Evolutionary conservation across 1,140 invertebrate genomes (phyloP), one percentile per base, ranked within the genome.

Genomic region (Cydia fagiglandana): DNA sequence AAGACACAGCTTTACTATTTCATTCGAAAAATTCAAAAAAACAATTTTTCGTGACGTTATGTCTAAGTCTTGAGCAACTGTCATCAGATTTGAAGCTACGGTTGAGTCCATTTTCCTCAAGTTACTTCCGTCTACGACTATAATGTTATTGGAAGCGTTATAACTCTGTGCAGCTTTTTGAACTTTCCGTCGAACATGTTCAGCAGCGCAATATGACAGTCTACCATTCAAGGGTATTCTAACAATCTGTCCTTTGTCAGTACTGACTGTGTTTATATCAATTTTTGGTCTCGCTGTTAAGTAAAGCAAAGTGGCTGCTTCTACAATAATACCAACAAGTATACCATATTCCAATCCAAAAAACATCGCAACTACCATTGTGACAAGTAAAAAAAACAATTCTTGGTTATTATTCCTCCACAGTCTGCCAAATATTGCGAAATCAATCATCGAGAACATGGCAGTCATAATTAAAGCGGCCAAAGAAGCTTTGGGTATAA

Each of bases 281-380:
- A 91, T 53, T 38, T 61, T 75, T 9, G 89, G 91, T 80, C 84
- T 84, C 1, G 91, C 82, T 34, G 81, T 83, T 38, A 73, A 80
- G 77, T 84, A 91, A 20, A 93, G 66, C 73, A 93, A 81, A 41
- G 89, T 80, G 0, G 78, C 64, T 61, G 87, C 88, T 75, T 93
- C 90, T 10, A 88, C 74, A 24, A 88, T 12, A 47, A 90, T 81
- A 13, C 91, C 91, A 45, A 83, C 76, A 30, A 93, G 76, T 15
- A 93, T 91, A 13, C 91, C 91, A 74, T 90, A 91, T 80, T 93
- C 91, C 13, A 93, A 78, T 34, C 91, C 91, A 30, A 78, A n/a
- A 6, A 70, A 81, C 68, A 93, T 83, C 77, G 88, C 87, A 9
- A 87, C 78, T 13, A 79, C 68, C 74, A 86, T 84, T 3, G 91